Evolutionary conservation across 1,140 invertebrate species (phyloP), one percentile per base, ranked within the genome.

Genomic region (Brachystomella parvula): DNA sequence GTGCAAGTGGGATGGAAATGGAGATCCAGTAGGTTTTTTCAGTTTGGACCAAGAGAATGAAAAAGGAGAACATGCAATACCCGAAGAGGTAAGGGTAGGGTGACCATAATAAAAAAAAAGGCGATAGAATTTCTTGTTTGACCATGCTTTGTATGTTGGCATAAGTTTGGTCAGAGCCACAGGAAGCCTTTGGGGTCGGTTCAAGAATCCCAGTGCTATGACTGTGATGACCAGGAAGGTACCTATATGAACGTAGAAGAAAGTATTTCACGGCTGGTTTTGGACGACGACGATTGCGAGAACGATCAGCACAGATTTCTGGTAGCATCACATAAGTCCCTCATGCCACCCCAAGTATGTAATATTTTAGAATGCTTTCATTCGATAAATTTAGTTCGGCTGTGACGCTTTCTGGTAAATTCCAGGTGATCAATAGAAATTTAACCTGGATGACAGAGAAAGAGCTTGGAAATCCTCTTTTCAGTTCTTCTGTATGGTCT

Each of bases 401-500:
- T 39, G 6, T 39, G 35, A 6, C 19, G 47, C 49, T 3, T 53
- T 61, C 61, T 53, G 9, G 17, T 26, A 61, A 53, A 28, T 9
- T 0, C 3, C 32, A 71, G 70, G 70, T 71, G 31, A 67, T 65
- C 61, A 69, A 59, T 31, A 61, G 65, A 24, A 61, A 71, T 58
- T 60, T 69, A 30, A 62, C 69, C 31, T 72, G 67, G 71, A 35
- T 69, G 9, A 64, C 62, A 9, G 67, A 68, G 21, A 71, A 71
- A 44, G 70, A 71, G 3, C 58, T 66, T 26, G 65, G 59, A 17
- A 69, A 63, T 60, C 68, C 70, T 26, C 32, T 72, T 1, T 56
- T 72, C 17, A 68, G 71, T 2, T 72, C 71, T 15, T 72, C 71
- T 29, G 68, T 72, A 1, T 72, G 71, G 71, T 69, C 71, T 2